A percentile compares a stretch with the other conserved stretches of the same genome.
Evolutionary conservation across 2,888 invertebrate species (phyloP).

Genomic region (Netelia melanura): DNA sequence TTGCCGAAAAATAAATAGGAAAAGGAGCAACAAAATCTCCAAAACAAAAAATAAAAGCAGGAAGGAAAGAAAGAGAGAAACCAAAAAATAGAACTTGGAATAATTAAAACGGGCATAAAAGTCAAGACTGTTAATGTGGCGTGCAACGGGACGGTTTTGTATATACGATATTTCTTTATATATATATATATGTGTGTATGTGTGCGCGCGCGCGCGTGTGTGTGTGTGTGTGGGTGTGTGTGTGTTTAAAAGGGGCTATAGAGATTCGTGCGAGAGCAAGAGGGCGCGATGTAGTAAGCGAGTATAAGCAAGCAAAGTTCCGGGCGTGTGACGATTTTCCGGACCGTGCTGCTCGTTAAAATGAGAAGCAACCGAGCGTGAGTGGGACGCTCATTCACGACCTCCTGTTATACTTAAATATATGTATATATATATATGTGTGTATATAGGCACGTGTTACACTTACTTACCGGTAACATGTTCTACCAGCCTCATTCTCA

Average conservation of each 20-base stretch:
- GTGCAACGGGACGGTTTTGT: constrained; percentile 41
- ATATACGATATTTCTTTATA: background rate
- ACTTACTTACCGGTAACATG: constrained; percentile 35
- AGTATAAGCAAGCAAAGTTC: constrained; percentile 55
- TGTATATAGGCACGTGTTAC: constrained; percentile 31
- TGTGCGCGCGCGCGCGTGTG: too few relatives aligned
- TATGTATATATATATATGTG: background rate
- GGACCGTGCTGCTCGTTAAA: constrained; percentile 63
- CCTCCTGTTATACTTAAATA: constrained; percentile 39
- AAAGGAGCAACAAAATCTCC: constrained; percentile 35
- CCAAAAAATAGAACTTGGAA: constrained; percentile 69
- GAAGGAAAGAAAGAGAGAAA: background rate
- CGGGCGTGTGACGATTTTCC: constrained; percentile 55
- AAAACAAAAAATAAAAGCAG: constrained; percentile 41
- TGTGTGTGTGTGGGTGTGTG: background rate
- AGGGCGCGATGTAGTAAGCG: constrained; percentile 11
- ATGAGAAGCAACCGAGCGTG: constrained; percentile 66
- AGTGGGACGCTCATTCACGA: constrained; percentile 59
- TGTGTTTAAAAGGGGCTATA: constrained; percentile 9
- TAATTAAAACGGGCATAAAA: constrained; percentile 77
- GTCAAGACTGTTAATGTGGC: constrained; percentile 70
- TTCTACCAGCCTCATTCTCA: constrained; percentile 16
- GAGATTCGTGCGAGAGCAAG: constrained; percentile 38
- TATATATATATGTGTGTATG: constrained; percentile 10
- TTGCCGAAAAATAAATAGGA: constrained; percentile 42